Conservation (phyloP, 2,113 vertebrate genomes). For the Dromaius novaehollandiae region DNA sequence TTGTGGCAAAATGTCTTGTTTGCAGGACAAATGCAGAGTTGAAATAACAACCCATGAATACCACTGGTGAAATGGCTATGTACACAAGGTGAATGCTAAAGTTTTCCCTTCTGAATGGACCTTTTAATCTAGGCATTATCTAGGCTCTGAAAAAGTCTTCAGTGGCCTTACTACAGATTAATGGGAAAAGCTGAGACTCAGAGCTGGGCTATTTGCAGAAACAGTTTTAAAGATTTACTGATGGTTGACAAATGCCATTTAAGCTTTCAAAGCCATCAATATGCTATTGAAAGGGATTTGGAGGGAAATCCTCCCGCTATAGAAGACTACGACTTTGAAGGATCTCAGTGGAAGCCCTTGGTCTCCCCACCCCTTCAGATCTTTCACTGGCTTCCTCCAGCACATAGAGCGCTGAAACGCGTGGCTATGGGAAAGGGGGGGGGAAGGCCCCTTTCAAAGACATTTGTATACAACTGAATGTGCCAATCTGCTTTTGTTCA, state of each 20-base stretch:
- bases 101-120: slow-evolving; percentile 73
- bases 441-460: slow-evolving; percentile 45
- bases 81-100: slow-evolving; percentile 83
- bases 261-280: slow-evolving; percentile 79
- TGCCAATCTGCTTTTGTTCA: slow-evolving; percentile 75
- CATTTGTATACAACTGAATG: slow-evolving; percentile 59
- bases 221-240: slow-evolving; percentile 80
- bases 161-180: slow-evolving; percentile 75
- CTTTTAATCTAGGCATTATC: slow-evolving; percentile 79
- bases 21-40: slow-evolving; percentile 76
- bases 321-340: slow-evolving; percentile 68
- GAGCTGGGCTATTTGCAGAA: slow-evolving; percentile 76
- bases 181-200: slow-evolving; percentile 74
- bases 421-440: slow-evolving; percentile 69
- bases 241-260: slow-evolving; percentile 83
- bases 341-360: slow-evolving; percentile 55
- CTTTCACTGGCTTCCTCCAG: slow-evolving; percentile 64
- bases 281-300: slow-evolving; percentile 77
- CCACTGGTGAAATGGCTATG: slow-evolving; percentile 76
- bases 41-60: slow-evolving; percentile 80
- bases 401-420: slow-evolving; percentile 62
- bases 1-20: slow-evolving; percentile 77
- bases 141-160: slow-evolving; percentile 72
- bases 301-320: slow-evolving; percentile 72
- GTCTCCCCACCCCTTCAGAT: slow-evolving; percentile 48